phyloP scores from a whole-genome alignment of 2,888 invertebrate species.

The Stenotaenia linearis region DNA sequence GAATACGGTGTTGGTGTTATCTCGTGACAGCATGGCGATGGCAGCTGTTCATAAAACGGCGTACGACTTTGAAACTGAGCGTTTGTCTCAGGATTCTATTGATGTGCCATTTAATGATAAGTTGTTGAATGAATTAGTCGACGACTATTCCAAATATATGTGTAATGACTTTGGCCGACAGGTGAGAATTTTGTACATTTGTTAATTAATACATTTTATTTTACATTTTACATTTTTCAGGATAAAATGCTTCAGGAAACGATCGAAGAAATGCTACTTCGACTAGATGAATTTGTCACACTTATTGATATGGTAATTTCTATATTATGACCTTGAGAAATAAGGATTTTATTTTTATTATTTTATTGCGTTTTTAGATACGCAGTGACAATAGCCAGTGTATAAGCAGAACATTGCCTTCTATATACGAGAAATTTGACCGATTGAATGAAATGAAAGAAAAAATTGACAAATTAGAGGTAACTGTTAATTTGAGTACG shows the following conservation, averaged over 20 bases:
- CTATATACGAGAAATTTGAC: neutral
- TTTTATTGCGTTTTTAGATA: neutral
- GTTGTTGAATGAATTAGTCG: neutral
- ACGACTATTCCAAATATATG: neutral
- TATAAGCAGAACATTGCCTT: neutral
- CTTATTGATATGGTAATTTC: neutral
- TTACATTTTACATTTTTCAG: neutral
- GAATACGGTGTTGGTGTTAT: neutral
- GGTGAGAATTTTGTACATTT: neutral
- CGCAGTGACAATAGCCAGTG: conserved; percentile 12
- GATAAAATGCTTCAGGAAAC: neutral
- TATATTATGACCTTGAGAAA: neutral
- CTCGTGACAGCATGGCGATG: neutral
- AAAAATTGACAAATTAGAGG: conserved; percentile 1
- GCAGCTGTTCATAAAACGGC: neutral
- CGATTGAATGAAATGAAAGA: neutral
- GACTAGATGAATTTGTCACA: neutral
- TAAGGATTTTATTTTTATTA: no score
- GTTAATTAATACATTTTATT: neutral
- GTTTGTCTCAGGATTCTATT: neutral
- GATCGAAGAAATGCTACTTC: neutral
- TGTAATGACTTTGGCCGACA: neutral
- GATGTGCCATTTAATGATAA: neutral
- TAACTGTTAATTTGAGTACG: neutral
- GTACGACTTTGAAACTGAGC: neutral